Conservation (phyloP, 2,888 invertebrate species). For the Dicyrtoma fusca region DNA sequence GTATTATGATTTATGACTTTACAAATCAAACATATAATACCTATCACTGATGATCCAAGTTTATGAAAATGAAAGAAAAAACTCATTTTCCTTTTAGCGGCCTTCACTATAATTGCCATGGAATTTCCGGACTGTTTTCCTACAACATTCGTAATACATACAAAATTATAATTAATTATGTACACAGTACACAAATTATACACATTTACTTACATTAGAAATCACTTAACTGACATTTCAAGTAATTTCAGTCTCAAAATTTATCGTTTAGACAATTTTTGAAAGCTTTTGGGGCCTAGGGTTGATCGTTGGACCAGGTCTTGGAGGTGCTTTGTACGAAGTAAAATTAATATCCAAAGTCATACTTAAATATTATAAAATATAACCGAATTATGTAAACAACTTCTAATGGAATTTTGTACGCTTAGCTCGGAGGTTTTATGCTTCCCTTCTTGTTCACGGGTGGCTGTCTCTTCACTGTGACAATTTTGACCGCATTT, state of each 20-base stretch:
- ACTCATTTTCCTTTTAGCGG: too few relatives aligned
- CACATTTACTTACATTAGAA: too few relatives aligned
- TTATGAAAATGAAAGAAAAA: too few relatives aligned
- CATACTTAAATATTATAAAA: too few relatives aligned
- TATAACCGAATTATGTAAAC: not conserved
- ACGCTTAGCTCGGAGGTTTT: slow-evolving; percentile 60
- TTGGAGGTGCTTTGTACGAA: slow-evolving; percentile 59
- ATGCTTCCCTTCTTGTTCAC: slow-evolving; percentile 62
- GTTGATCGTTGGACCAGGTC: slow-evolving; percentile 59
- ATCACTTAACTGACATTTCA: too few relatives aligned
- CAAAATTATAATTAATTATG: not conserved
- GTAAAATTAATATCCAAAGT: too few relatives aligned
- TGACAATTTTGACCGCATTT: slow-evolving; percentile 58
- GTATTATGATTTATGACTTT: too few relatives aligned
- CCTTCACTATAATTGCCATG: slow-evolving; percentile 78
- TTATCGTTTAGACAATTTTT: slow-evolving; percentile 59
- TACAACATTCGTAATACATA: slow-evolving; percentile 64
- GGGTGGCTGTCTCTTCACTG: slow-evolving; percentile 59
- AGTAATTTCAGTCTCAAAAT: too few relatives aligned
- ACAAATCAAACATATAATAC: slow-evolving; percentile 63
- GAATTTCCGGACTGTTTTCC: slow-evolving; percentile 63
- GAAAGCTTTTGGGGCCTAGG: slow-evolving; percentile 60
- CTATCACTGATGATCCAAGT: too few relatives aligned
- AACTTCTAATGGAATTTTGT: not conserved
- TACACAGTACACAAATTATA: not conserved